Evolutionary conservation across 2,888 invertebrate genomes (phyloP), one percentile per base, ranked within the genome.

Genomic region (Chloromyia formosa): DNA sequence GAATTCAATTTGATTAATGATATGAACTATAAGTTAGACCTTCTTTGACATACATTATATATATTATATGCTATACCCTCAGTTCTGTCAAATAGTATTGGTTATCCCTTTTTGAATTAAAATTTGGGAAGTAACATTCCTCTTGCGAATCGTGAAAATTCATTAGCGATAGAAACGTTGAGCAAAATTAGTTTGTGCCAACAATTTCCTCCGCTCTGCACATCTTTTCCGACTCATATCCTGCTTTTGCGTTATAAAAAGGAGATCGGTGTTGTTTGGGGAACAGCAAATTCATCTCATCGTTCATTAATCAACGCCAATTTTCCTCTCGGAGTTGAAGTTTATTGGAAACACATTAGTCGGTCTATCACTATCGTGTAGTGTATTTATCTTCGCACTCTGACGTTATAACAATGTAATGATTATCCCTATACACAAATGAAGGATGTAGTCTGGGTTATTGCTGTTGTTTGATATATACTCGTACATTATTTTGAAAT

Each of bases 281-380:
- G 45, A 74, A 62, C 45, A 72, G 75, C 72, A 75, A 35, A 75
- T 75, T 75, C 75, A 75, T 75, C 73, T 73, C 58, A 14, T 66
- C 14, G 66, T 66, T 75, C 75, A 75, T 75, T 75, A 75, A 75
- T 75, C 75, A 75, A 75, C 75, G 75, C 72, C 75, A 75, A 75
- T 75, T 71, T 61, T 45, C 73, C 49, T 58, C 53, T 45, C 73
- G 61, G 16, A 60, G 73, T 49, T 35, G 73, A 45, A 73, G 73
- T 73, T 60, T 73, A 73, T 73, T 73, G 73, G 73, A 73, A 73
- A 73, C 73, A 73, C 73, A 73, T 73, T 73, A 73, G 45, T 71
- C 71, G 71, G 71, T 56, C 56, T 71, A 71, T 71, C 71, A 71
- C 27, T 35, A 2, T 35, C 27, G 7, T 35, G 7, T 35, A 2